phyloP scores from a whole-genome alignment of 1,140 invertebrate species.

The Tribolium castaneum region DNA sequence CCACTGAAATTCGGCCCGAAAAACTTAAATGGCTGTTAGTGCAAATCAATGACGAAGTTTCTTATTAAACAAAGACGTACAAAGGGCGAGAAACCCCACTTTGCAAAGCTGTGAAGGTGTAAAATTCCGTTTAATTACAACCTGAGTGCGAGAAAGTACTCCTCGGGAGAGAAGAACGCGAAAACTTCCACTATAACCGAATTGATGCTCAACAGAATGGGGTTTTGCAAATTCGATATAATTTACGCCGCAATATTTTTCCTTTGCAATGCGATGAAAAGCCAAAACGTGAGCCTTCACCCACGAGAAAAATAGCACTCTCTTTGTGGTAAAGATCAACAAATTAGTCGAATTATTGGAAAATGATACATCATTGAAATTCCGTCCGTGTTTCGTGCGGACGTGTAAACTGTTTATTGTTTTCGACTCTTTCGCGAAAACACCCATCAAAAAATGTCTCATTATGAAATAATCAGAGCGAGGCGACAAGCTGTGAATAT shows the following conservation, averaged over 20 bases:
- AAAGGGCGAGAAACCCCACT: neutral
- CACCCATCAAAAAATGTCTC: neutral
- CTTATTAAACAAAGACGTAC: constrained; percentile 15
- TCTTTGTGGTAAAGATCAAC: neutral
- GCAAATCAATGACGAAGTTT: constrained; percentile 21
- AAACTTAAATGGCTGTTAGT: constrained; percentile 14
- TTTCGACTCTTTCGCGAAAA: neutral
- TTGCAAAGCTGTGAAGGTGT: constrained; percentile 15
- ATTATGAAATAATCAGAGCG: constrained; percentile 9
- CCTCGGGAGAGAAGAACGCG: neutral
- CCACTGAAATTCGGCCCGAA: neutral
- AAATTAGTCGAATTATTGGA: neutral
- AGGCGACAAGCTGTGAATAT: neutral
- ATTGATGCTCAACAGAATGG: neutral
- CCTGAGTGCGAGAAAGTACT: neutral
- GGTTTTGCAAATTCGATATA: constrained; percentile 8
- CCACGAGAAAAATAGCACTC: neutral
- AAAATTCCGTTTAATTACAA: constrained; percentile 31
- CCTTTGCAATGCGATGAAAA: neutral
- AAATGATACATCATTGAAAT: neutral
- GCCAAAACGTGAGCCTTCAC: neutral
- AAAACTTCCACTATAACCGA: constrained; percentile 15
- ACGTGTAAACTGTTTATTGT: constrained; percentile 11
- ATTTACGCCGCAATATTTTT: neutral
- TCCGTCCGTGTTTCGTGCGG: neutral